Evolutionary conservation across 2,113 vertebrate species (phyloP).

Genomic region (Chaenocephalus aceratus): DNA sequence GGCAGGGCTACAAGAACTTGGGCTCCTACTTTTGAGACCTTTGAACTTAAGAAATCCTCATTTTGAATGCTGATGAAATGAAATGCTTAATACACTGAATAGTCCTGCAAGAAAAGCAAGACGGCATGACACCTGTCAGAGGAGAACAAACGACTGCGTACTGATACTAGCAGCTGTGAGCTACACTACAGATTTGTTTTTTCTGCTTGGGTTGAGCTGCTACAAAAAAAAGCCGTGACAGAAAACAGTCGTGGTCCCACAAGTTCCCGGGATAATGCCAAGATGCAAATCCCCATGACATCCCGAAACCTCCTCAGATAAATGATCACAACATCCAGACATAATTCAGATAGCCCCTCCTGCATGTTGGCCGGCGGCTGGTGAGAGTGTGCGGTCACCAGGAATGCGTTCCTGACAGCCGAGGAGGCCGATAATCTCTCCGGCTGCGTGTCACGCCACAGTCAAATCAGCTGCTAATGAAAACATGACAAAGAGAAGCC

Average conservation of each 20-base stretch:
- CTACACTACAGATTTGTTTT: not conserved
- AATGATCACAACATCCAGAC: not conserved
- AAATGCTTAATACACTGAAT: too few species aligned
- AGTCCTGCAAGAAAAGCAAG: not conserved
- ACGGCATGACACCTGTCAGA: not conserved
- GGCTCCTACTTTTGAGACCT: not conserved
- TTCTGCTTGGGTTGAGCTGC: not conserved
- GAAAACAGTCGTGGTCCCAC: conserved; percentile 2
- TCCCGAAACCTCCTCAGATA: not conserved
- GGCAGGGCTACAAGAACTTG: not conserved
- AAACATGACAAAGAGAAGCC: conserved; percentile 3
- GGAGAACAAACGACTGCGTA: not conserved
- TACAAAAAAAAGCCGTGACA: not conserved
- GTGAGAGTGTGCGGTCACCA: conserved; percentile 19
- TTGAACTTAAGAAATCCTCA: too few species aligned
- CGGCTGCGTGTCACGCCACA: conserved; percentile 24
- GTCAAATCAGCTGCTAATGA: conserved; percentile 43
- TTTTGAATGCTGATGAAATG: too few species aligned
- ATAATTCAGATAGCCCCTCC: not conserved
- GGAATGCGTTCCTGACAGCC: conserved; percentile 60
- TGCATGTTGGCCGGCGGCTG: not conserved
- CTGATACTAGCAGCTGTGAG: not conserved
- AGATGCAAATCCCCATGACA: not conserved
- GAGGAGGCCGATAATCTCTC: conserved; percentile 54
- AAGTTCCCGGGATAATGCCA: not conserved